A percentile compares a stretch with the other conserved stretches of the same genome.
Conservation (phyloP, 2,888 invertebrate genomes). For the Pachymerium ferrugineum region DNA sequence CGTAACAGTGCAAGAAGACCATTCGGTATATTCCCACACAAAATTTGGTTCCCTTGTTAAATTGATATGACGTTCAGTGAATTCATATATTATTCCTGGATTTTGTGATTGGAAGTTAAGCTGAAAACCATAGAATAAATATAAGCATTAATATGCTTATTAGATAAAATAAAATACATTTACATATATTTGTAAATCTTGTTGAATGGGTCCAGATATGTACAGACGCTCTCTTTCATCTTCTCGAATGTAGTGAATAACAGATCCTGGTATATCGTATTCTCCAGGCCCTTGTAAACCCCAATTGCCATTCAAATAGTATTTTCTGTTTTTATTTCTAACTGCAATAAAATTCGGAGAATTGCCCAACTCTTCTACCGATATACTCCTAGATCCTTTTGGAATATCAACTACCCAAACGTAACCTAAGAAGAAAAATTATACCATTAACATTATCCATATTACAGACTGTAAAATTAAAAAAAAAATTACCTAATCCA, state of each 20-base stretch:
- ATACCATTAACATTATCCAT: background rate
- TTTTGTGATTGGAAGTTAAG: constrained; percentile 66
- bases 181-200: constrained; percentile 76
- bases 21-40: constrained; percentile 70
- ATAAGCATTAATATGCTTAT: background rate
- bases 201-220: constrained; percentile 73
- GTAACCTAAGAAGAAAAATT: constrained; percentile 54
- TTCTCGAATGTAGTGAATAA: constrained; percentile 70
- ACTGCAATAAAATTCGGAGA: constrained; percentile 76
- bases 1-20: constrained; percentile 69
- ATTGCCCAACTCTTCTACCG: constrained; percentile 66
- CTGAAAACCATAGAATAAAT: constrained; percentile 46
- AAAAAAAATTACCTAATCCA: constrained; percentile 45
- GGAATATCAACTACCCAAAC: constrained; percentile 62
- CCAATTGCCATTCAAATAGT: constrained; percentile 74
- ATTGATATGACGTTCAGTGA: constrained; percentile 65
- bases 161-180: constrained; percentile 44
- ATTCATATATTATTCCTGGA: constrained; percentile 77
- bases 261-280: constrained; percentile 72
- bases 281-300: constrained; percentile 64
- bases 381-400: constrained; percentile 69
- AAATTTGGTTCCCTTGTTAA: constrained; percentile 57
- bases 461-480: background rate
- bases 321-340: constrained; percentile 61
- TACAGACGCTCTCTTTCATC: constrained; percentile 72